phyloP scores from a whole-genome alignment of 1,140 invertebrate genomes.

The Chrysoperla carnea region DNA sequence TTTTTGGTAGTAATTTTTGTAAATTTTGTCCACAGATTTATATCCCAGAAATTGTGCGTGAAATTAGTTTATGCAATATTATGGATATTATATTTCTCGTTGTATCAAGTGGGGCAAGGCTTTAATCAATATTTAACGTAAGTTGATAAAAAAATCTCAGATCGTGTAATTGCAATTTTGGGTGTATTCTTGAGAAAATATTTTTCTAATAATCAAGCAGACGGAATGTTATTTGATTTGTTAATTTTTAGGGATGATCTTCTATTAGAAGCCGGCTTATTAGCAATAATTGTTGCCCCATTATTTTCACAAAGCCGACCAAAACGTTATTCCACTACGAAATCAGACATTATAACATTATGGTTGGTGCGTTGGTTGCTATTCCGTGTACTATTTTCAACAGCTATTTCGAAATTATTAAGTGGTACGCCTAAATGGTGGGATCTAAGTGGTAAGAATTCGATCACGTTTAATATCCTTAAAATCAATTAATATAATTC shows the following conservation, averaged over 20 bases:
- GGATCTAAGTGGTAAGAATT: conserved; percentile 48
- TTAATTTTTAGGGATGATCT: conserved; percentile 47
- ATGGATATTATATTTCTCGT: conserved; percentile 57
- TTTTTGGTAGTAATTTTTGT: background rate
- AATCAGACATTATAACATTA: conserved; percentile 36
- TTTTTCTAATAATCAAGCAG: no score
- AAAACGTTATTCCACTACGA: conserved; percentile 14
- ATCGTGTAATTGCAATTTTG: no score
- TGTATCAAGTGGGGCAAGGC: conserved; percentile 60
- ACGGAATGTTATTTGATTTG: conserved; percentile 1
- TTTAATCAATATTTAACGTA: conserved; percentile 69
- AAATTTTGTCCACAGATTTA: conserved; percentile 30
- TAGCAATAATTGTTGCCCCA: conserved; percentile 56
- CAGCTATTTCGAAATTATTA: conserved; percentile 58
- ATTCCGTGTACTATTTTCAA: conserved; percentile 61
- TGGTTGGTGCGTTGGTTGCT: conserved; percentile 63
- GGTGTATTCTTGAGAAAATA: no score
- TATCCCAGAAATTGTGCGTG: conserved; percentile 42
- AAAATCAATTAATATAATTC: conserved; percentile 1
- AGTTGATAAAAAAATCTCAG: conserved; percentile 5
- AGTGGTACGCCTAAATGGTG: conserved; percentile 66
- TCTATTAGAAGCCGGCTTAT: conserved; percentile 56
- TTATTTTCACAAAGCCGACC: conserved; percentile 24
- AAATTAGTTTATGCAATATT: conserved; percentile 41
- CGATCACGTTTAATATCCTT: background rate